phyloP scores from a whole-genome alignment of 2,888 invertebrate genomes.

The Folsomia candida region DNA sequence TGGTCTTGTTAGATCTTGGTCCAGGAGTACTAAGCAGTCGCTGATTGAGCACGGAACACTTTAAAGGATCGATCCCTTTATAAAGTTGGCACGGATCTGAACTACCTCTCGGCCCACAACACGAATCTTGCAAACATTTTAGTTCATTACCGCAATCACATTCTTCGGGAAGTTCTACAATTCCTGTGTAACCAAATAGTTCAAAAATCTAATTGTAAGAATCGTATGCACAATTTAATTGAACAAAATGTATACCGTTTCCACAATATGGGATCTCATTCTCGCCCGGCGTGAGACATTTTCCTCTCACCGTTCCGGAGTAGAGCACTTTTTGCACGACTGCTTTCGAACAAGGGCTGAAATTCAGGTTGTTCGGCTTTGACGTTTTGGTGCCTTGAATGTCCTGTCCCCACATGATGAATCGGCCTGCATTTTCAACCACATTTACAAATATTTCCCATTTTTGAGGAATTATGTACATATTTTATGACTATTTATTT shows the following conservation, averaged over 20 bases:
- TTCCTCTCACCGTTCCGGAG: background rate
- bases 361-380: background rate
- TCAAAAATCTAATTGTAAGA: background rate
- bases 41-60: background rate
- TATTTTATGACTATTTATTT: too few species aligned
- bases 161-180: background rate
- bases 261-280: background rate
- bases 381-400: background rate
- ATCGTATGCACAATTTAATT: background rate
- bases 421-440: background rate
- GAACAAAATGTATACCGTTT: background rate
- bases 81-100: background rate
- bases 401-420: constrained; percentile 9
- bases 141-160: background rate
- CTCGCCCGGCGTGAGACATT: background rate
- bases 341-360: background rate
- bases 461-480: too few species aligned
- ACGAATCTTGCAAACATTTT: background rate
- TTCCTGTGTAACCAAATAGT: background rate
- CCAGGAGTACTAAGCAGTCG: too few species aligned
- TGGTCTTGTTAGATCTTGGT: too few species aligned
- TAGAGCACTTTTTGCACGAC: background rate
- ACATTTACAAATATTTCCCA: background rate
- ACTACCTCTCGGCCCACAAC: constrained; percentile 1
- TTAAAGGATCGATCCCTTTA: background rate